Conservation (phyloP, 2,888 invertebrate species). For the Podabrus alpinus region DNA sequence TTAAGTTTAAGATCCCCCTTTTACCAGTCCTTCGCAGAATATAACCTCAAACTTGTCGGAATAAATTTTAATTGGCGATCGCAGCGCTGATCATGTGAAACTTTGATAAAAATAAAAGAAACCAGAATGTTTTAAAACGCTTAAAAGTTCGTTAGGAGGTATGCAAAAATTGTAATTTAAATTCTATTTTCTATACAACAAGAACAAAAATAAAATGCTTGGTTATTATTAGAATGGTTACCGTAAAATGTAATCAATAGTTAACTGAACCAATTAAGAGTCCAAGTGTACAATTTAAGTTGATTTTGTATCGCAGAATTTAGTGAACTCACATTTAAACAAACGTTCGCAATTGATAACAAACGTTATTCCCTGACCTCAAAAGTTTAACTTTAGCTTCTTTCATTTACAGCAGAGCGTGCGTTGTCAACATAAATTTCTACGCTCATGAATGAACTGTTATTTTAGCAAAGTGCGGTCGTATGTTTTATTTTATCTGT, state of each 20-base stretch:
- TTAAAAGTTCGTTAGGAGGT: no score
- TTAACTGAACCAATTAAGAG: constrained; percentile 1
- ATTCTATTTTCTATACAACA: background rate
- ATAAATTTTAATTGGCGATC: no score
- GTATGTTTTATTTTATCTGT: constrained; percentile 32
- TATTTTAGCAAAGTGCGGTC: constrained; percentile 34
- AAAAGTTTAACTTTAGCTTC: constrained; percentile 32
- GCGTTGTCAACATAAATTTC: constrained; percentile 40
- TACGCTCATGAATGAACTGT: constrained; percentile 37
- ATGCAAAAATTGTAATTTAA: background rate
- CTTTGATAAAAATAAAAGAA: no score
- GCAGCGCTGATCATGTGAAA: no score
- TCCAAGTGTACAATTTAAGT: background rate
- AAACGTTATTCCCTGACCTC: constrained; percentile 31
- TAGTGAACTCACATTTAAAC: constrained; percentile 12
- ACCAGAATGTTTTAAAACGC: no score
- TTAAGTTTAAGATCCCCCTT: no score
- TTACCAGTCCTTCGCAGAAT: no score
- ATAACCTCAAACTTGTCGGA: no score
- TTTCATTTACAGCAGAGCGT: constrained; percentile 34
- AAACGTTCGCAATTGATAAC: constrained; percentile 28
- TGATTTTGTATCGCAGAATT: constrained; percentile 1
- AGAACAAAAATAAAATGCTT: background rate
- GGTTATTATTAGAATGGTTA: background rate
- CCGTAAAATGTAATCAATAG: background rate